Evolutionary conservation across 1,140 invertebrate genomes (phyloP).

Genomic region (Drosophila burlai): DNA sequence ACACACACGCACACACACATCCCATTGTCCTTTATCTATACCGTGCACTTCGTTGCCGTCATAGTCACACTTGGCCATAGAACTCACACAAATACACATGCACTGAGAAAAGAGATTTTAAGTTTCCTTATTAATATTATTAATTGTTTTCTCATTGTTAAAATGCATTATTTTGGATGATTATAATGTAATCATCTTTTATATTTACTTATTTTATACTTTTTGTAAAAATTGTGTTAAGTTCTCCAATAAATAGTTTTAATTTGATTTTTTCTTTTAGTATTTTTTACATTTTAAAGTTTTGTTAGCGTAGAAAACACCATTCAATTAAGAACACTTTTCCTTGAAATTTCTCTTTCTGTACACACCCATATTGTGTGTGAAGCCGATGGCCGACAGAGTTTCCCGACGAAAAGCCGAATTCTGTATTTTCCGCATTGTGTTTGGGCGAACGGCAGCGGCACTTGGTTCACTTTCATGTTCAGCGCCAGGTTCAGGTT

Average conservation of each 20-base stretch:
- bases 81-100: neutral
- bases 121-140: too few species aligned
- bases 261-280: too few species aligned
- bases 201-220: too few species aligned
- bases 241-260: neutral
- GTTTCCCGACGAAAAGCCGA: slow-evolving; percentile 33
- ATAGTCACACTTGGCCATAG: slow-evolving; percentile 65
- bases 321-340: neutral
- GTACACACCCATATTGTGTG: slow-evolving; percentile 20
- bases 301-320: neutral
- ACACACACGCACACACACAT: slow-evolving; percentile 22
- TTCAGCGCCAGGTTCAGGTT: slow-evolving; percentile 50
- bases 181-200: neutral
- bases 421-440: slow-evolving; percentile 56
- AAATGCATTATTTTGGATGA: neutral
- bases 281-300: too few species aligned
- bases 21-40: slow-evolving; percentile 58
- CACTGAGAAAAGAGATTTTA: neutral
- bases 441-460: slow-evolving; percentile 55
- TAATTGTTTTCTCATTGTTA: neutral
- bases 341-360: neutral
- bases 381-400: slow-evolving; percentile 43
- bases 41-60: slow-evolving; percentile 67
- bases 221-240: neutral
- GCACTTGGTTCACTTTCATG: slow-evolving; percentile 44